Evolutionary conservation across 2,888 invertebrate genomes (phyloP).

Genomic region (Hecatera dysodea): DNA sequence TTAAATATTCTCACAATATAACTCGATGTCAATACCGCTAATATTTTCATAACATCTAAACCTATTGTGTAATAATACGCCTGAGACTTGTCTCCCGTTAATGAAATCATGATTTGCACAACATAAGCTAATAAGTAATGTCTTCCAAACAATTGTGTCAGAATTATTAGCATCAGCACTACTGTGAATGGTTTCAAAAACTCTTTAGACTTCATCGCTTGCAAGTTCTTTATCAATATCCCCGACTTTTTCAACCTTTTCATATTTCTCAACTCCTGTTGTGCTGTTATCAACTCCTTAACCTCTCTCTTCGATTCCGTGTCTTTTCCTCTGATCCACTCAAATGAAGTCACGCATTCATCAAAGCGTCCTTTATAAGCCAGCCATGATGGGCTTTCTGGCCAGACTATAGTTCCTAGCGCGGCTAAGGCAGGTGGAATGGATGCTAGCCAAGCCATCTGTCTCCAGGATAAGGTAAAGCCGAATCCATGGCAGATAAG

Average conservation of each 20-base stretch:
- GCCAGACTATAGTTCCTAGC: constrained; percentile 50
- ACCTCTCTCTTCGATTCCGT: constrained; percentile 52
- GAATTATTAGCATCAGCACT: constrained; percentile 40
- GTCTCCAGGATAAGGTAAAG: constrained; percentile 52
- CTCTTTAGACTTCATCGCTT: constrained; percentile 43
- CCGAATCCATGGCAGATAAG: constrained; percentile 57
- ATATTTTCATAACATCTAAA: constrained; percentile 51
- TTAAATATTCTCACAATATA: constrained; percentile 38
- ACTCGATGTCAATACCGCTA: constrained; percentile 51
- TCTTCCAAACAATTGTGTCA: constrained; percentile 54
- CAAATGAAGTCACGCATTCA: constrained; percentile 49
- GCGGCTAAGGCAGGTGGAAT: constrained; percentile 51
- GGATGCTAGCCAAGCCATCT: constrained; percentile 49
- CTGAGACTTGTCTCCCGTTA: constrained; percentile 48
- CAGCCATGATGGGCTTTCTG: constrained; percentile 62
- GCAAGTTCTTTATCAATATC: constrained; percentile 12
- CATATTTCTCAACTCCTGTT: constrained; percentile 43
- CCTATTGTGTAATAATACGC: constrained; percentile 55
- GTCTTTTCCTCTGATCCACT: constrained; percentile 55
- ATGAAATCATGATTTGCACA: constrained; percentile 52
- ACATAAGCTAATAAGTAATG: constrained; percentile 58
- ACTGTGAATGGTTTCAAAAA: constrained; percentile 51
- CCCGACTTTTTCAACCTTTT: constrained; percentile 21
- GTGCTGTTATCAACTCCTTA: constrained; percentile 52
- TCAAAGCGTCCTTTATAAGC: constrained; percentile 61